Percentiles rank a stretch among this genome's conserved stretches.
Conservation (phyloP, 2,113 vertebrate genomes). For the Nesospiza acunhae region DNA sequence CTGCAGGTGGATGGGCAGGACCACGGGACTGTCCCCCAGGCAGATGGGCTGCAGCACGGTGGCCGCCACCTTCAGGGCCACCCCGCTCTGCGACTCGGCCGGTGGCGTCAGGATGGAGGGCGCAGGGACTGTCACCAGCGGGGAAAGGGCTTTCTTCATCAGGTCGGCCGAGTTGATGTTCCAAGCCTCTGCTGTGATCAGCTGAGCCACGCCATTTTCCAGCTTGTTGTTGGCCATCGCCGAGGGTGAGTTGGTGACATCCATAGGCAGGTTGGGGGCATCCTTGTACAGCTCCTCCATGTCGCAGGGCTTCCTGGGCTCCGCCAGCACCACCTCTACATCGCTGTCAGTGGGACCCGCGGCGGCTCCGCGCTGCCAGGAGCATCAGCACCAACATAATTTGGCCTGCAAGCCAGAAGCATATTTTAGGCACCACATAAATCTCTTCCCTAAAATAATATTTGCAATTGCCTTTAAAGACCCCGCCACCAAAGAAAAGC, state of each 20-base stretch:
- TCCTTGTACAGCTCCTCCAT: slow-evolving; percentile 87
- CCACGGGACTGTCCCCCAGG: slow-evolving; percentile 90
- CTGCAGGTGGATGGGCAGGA: slow-evolving; percentile 93
- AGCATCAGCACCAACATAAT: slow-evolving; percentile 47
- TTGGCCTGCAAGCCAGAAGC: slow-evolving; percentile 72
- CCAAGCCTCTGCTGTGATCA: slow-evolving; percentile 83
- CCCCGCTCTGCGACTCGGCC: slow-evolving; percentile 81
- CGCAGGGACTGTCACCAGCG: slow-evolving; percentile 76
- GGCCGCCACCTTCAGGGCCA: slow-evolving; percentile 91
- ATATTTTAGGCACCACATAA: slow-evolving; percentile 58
- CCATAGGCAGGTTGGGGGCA: slow-evolving; percentile 76
- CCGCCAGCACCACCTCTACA: slow-evolving; percentile 48
- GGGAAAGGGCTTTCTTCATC: slow-evolving; percentile 85
- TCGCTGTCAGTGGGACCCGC: slow-evolving; percentile 40
- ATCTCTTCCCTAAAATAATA: slow-evolving; percentile 51
- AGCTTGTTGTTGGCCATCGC: slow-evolving; percentile 80
- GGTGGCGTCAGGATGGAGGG: slow-evolving; percentile 83
- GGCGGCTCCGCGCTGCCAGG: slow-evolving; percentile 29
- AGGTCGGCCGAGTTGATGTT: slow-evolving; percentile 80
- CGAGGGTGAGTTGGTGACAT: slow-evolving; percentile 78
- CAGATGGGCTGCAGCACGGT: slow-evolving; percentile 94
- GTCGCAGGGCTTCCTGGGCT: slow-evolving; percentile 6
- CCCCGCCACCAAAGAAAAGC: background rate
- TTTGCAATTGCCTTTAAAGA: slow-evolving; percentile 15
- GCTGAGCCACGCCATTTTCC: slow-evolving; percentile 81